phyloP scores from a whole-genome alignment of 2,888 invertebrate species.

The Dichetophora obliterata region DNA sequence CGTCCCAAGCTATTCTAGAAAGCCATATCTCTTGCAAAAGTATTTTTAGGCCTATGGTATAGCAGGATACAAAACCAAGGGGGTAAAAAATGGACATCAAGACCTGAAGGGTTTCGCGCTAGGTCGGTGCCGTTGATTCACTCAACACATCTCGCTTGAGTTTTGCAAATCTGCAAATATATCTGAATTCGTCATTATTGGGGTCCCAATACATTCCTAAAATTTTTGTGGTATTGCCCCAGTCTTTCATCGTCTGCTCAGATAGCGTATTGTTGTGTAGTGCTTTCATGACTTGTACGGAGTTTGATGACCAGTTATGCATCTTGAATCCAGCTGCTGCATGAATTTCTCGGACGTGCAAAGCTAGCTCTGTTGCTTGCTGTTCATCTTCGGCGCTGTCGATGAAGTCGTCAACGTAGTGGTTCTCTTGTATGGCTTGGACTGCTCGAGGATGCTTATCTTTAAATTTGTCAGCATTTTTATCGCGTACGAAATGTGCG shows the following conservation, averaged over 20 bases:
- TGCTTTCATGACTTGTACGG: not conserved
- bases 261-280: not conserved
- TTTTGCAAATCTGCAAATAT: slow-evolving; percentile 6
- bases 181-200: slow-evolving; percentile 28
- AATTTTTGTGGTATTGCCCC: slow-evolving; percentile 4
- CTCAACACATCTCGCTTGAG: not conserved
- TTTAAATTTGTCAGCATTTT: not conserved
- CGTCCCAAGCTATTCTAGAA: not conserved
- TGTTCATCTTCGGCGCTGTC: slow-evolving; percentile 24
- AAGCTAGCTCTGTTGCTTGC: slow-evolving; percentile 1
- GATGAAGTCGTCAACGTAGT: slow-evolving; percentile 34
- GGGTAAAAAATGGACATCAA: slow-evolving; percentile 1
- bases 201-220: slow-evolving; percentile 33
- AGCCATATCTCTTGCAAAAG: not conserved
- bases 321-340: slow-evolving; percentile 24
- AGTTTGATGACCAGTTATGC: slow-evolving; percentile 37
- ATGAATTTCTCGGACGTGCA: slow-evolving; percentile 19
- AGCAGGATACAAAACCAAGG: not conserved
- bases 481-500: slow-evolving; percentile 23
- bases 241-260: not conserved
- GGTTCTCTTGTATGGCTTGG: slow-evolving; percentile 15
- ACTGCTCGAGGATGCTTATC: slow-evolving; percentile 25
- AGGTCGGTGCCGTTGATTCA: not conserved
- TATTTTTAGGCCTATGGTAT: slow-evolving; percentile 44
- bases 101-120: not conserved